Conservation (phyloP, 2,113 vertebrate species). For the Nesogale talazaci region DNA sequence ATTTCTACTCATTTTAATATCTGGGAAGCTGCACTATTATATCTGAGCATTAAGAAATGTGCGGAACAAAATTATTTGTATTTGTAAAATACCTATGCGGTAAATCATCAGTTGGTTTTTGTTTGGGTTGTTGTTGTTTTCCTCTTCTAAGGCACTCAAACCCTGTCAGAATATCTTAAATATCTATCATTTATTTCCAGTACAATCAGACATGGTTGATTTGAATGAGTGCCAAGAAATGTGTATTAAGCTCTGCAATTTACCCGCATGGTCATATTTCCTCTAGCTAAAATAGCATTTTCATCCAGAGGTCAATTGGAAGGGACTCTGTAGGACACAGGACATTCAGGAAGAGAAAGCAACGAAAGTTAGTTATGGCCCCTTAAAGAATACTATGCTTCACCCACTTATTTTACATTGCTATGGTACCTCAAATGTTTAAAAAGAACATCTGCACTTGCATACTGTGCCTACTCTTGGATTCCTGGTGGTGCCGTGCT, state of each 20-base stretch:
- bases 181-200: background rate
- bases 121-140: too few species aligned
- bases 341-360: background rate
- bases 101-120: background rate
- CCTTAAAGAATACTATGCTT: background rate
- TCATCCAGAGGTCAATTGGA: background rate
- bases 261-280: background rate
- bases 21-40: background rate
- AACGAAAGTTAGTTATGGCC: background rate
- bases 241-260: background rate
- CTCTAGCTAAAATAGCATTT: background rate
- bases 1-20: background rate
- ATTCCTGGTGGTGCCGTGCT: too few species aligned
- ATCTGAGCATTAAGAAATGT: background rate
- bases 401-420: background rate
- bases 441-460: background rate
- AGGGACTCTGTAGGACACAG: background rate
- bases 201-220: background rate
- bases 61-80: background rate
- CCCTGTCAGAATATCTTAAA: background rate
- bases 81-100: constrained; percentile 7
- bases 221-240: background rate
- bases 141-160: background rate
- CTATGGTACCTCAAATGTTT: background rate
- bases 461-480: too few species aligned